Percentiles rank a stretch among this genome's conserved stretches.
Conservation (phyloP, 1,140 invertebrate species). For the Diprion similis region DNA sequence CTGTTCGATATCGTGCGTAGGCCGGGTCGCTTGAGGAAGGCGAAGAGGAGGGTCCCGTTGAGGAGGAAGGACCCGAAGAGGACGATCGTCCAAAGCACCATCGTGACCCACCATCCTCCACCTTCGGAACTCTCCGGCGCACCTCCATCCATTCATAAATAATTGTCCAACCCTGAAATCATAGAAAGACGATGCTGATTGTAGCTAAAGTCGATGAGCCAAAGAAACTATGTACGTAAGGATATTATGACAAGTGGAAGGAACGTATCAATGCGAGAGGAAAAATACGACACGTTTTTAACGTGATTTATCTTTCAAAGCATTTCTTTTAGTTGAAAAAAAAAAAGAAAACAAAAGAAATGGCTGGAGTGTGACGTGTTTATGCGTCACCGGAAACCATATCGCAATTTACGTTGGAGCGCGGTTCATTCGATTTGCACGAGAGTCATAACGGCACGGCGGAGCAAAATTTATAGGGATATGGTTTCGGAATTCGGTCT, state of each 20-base stretch:
- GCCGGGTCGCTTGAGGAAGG: slow-evolving; percentile 66
- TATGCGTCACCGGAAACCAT: too few relatives aligned
- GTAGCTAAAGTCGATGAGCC: not conserved
- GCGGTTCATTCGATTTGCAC: too few relatives aligned
- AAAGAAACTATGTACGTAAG: not conserved
- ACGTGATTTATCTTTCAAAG: not conserved
- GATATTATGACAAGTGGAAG: slow-evolving; percentile 9
- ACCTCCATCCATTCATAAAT: slow-evolving; percentile 63
- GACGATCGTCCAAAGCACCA: slow-evolving; percentile 49
- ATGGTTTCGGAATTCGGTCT: too few relatives aligned
- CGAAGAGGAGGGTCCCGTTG: slow-evolving; percentile 62
- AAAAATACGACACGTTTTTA: not conserved
- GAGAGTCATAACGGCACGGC: too few relatives aligned
- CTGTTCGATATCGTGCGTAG: slow-evolving; percentile 70
- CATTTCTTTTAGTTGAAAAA: slow-evolving; percentile 3
- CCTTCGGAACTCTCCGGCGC: slow-evolving; percentile 50
- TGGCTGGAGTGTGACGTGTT: too few relatives aligned
- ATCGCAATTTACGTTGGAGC: too few relatives aligned
- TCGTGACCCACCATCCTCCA: slow-evolving; percentile 53
- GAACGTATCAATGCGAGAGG: not conserved
- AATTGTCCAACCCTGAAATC: slow-evolving; percentile 48
- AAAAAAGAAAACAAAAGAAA: not conserved
- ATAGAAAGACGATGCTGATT: slow-evolving; percentile 4
- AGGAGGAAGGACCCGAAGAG: slow-evolving; percentile 53
- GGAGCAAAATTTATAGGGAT: too few relatives aligned